phyloP scores from a whole-genome alignment of 35 echinoderm and acorn worm species.

The Ptychodera flava region DNA sequence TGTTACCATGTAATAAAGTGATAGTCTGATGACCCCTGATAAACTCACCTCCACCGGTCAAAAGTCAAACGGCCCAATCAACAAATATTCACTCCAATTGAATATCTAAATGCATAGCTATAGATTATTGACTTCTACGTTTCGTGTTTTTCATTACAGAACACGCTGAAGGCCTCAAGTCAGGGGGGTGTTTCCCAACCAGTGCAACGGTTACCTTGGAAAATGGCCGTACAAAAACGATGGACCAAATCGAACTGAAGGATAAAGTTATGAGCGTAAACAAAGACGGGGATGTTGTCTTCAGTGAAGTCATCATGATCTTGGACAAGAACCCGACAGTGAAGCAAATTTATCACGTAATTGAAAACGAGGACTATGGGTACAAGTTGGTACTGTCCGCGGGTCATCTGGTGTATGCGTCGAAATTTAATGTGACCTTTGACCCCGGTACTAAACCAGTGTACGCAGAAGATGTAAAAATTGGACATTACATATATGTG shows the following conservation, averaged over 20 bases:
- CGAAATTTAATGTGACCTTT: neutral
- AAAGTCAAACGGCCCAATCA: no score
- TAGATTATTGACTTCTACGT: no score
- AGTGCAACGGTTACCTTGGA: neutral
- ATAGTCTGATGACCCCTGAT: no score
- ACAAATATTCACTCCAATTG: no score
- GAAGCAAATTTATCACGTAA: neutral
- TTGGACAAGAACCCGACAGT: neutral
- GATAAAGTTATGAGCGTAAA: neutral
- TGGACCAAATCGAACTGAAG: neutral
- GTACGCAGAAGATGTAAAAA: neutral
- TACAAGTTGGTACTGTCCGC: neutral
- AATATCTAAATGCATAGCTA: no score
- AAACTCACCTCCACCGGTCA: no score
- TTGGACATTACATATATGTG: neutral
- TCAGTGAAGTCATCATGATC: neutral
- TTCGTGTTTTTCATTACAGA: neutral
- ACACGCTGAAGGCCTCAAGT: neutral
- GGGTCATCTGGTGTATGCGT: neutral
- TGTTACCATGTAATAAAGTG: no score
- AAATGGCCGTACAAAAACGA: neutral
- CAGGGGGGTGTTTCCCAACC: neutral
- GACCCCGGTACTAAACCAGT: neutral
- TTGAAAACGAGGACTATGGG: neutral
- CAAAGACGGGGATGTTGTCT: neutral